Percentiles rank a stretch among this genome's conserved stretches.
phyloP scores from a whole-genome alignment of 2,797 vertebrate genomes.

The Pelochelys cantorii region DNA sequence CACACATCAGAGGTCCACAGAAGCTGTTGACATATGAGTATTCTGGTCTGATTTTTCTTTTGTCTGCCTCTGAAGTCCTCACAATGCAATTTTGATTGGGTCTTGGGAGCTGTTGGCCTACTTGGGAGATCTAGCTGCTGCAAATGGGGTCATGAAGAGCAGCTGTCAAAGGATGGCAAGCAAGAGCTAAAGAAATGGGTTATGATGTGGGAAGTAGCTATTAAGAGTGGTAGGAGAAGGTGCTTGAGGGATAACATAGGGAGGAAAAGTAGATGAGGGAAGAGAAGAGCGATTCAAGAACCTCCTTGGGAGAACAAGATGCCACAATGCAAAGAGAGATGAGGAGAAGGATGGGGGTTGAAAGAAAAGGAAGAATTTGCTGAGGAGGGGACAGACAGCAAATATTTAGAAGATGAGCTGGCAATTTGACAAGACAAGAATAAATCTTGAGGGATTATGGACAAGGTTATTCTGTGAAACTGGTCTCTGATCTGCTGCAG shows the following conservation, averaged over 20 bases:
- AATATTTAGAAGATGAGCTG: neutral
- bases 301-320: neutral
- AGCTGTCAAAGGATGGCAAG: neutral
- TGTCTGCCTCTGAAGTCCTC: neutral
- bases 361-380: neutral
- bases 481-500: too few relatives aligned
- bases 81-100: neutral
- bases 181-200: neutral
- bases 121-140: neutral
- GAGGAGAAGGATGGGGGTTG: neutral
- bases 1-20: too few relatives aligned
- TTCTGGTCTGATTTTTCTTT: neutral
- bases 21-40: too few relatives aligned
- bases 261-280: neutral
- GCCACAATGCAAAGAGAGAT: neutral
- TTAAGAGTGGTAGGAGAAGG: neutral
- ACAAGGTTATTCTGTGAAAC: too few relatives aligned
- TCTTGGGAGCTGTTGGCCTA: neutral
- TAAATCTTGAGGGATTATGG: neutral
- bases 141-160: neutral
- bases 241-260: neutral
- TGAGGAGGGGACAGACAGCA: neutral
- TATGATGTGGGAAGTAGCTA: neutral
- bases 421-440: neutral
- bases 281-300: neutral